Conservation (phyloP, 2,888 invertebrate species). For the Parascotia fuliginaria region DNA sequence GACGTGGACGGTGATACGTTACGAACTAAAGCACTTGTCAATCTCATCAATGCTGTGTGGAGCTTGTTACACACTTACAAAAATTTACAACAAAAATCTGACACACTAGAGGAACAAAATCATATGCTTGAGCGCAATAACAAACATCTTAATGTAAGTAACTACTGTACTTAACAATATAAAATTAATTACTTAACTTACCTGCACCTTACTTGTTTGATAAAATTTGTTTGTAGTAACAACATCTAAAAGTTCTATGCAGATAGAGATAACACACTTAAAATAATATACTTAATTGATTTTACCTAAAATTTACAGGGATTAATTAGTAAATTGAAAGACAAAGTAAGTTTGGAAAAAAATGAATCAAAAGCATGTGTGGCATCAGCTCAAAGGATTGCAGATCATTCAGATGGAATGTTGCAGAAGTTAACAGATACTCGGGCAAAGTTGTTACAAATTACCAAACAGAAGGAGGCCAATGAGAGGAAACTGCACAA, state of each 20-base stretch:
- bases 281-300: no score
- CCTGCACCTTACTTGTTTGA: no score
- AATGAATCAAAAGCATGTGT: constrained; percentile 77
- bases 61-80: constrained; percentile 69
- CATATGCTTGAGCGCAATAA: constrained; percentile 70
- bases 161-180: no score
- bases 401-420: constrained; percentile 71
- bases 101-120: constrained; percentile 66
- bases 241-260: no score
- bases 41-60: constrained; percentile 73
- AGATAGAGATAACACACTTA: no score
- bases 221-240: no score
- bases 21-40: constrained; percentile 63
- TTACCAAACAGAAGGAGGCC: constrained; percentile 72
- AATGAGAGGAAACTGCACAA: constrained; percentile 65
- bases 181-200: no score
- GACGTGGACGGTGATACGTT: constrained; percentile 61
- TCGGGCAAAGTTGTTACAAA: constrained; percentile 60
- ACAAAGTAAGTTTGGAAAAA: constrained; percentile 64
- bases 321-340: constrained; percentile 59
- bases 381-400: constrained; percentile 72
- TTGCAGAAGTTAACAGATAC: constrained; percentile 62
- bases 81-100: constrained; percentile 60
- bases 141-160: constrained; percentile 73
- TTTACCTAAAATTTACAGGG: no score